Percentiles rank a stretch among this genome's conserved stretches.
Conservation (phyloP, 2,888 invertebrate genomes). For the Zele albiditarsus region DNA sequence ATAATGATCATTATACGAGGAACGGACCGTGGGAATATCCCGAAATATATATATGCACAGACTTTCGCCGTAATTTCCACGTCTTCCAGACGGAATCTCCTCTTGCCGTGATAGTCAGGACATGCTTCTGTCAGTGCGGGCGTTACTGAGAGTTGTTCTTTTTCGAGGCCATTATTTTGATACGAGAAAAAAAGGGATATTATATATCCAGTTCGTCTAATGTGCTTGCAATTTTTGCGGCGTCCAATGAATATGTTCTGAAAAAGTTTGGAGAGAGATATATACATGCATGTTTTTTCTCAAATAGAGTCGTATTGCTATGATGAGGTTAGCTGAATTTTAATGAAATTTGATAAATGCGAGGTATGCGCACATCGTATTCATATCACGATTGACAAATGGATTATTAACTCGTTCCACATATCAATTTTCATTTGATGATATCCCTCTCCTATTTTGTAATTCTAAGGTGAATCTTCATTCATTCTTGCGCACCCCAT, state of each 20-base stretch:
- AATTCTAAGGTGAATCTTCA: not conserved
- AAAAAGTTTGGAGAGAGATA: no score
- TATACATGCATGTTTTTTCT: no score
- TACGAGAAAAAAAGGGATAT: not conserved
- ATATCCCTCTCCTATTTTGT: not conserved
- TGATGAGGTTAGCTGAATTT: no score
- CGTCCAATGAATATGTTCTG: no score
- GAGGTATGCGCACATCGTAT: not conserved
- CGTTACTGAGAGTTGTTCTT: not conserved
- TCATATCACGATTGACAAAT: not conserved
- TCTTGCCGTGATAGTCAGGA: not conserved
- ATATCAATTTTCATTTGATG: not conserved
- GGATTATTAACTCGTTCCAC: not conserved
- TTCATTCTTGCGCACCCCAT: no score
- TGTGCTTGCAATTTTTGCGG: not conserved
- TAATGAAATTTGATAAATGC: no score
- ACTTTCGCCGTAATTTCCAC: not conserved
- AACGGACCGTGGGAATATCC: not conserved
- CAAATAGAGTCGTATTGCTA: no score
- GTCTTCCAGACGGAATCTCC: slow-evolving; percentile 2
- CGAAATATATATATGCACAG: not conserved
- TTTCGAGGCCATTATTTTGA: not conserved
- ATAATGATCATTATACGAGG: not conserved
- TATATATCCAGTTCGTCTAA: not conserved
- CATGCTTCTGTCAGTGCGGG: not conserved